A percentile compares a stretch with the other conserved stretches of the same genome.
phyloP scores from a whole-genome alignment of 2,888 invertebrate species.

The Drosophila acutilabella region DNA sequence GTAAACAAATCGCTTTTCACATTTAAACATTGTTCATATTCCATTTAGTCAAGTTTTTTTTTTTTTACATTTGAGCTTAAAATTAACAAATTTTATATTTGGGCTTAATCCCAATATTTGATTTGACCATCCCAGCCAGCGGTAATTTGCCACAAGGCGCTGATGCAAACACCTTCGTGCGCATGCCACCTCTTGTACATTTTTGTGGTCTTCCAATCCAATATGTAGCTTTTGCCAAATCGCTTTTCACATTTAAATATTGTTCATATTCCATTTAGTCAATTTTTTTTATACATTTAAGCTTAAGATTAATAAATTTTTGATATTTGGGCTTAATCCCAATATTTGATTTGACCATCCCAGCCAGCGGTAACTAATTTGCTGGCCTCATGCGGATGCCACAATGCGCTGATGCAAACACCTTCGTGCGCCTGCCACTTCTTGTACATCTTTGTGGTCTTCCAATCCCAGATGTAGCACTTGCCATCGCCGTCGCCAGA shows the following conservation, averaged over 20 bases:
- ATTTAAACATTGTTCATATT: slow-evolving; percentile 3
- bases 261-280: slow-evolving; percentile 22
- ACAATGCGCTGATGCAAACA: slow-evolving; percentile 96
- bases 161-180: slow-evolving; percentile 98
- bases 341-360: slow-evolving; percentile 99
- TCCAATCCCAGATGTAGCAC: slow-evolving; percentile 99
- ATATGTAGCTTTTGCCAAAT: slow-evolving; percentile 93
- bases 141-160: slow-evolving; percentile 98
- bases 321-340: slow-evolving; percentile 90
- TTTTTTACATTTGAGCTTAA: slow-evolving; percentile 54
- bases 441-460: slow-evolving; percentile 98
- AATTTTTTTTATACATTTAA: slow-evolving; percentile 41
- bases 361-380: slow-evolving; percentile 99
- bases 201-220: slow-evolving; percentile 99
- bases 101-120: slow-evolving; percentile 97
- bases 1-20: slow-evolving; percentile 40
- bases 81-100: slow-evolving; percentile 8
- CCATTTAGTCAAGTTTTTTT: slow-evolving; percentile 36
- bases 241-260: slow-evolving; percentile 7
- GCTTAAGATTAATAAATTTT: slow-evolving; percentile 43
- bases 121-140: slow-evolving; percentile 99
- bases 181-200: slow-evolving; percentile 99
- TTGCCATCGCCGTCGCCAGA: slow-evolving; percentile 99
- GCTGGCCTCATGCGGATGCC: slow-evolving; percentile 99
- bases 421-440: slow-evolving; percentile 99